phyloP scores from a whole-genome alignment of 2,888 invertebrate genomes.

The Trissonchulus latispiculum region DNA sequence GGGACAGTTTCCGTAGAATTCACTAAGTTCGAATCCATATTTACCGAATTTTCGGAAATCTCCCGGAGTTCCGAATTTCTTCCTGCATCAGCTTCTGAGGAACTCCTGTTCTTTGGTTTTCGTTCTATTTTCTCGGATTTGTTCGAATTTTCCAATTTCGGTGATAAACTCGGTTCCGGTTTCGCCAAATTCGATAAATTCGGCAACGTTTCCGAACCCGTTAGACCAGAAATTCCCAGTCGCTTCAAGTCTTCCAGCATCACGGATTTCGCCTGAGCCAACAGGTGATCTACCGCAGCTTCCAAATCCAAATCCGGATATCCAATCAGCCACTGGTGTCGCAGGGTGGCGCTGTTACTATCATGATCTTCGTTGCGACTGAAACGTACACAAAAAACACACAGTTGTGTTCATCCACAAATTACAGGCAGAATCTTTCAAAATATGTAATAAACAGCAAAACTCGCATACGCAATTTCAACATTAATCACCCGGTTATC shows the following conservation, averaged over 20 bases:
- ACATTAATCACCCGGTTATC: too few relatives aligned
- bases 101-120: background rate
- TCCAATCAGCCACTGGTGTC: conserved; percentile 18
- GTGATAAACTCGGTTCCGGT: background rate
- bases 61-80: background rate
- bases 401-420: too few relatives aligned
- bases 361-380: too few relatives aligned
- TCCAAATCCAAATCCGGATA: conserved; percentile 7
- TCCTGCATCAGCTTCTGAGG: background rate
- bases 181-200: background rate
- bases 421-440: too few relatives aligned
- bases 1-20: too few relatives aligned
- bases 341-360: too few relatives aligned
- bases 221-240: background rate
- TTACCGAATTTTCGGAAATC: background rate
- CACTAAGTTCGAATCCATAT: background rate
- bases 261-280: background rate
- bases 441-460: too few relatives aligned
- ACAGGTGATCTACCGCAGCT: conserved; percentile 9
- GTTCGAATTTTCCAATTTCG: background rate
- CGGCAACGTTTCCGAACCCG: background rate
- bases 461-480: too few relatives aligned
- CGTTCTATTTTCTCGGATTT: background rate
- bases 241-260: background rate
- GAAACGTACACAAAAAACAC: too few relatives aligned